Base-by-base conservation (phyloP, 2,888 invertebrate genomes). In the Schrankia costaestrigalis region DNA sequence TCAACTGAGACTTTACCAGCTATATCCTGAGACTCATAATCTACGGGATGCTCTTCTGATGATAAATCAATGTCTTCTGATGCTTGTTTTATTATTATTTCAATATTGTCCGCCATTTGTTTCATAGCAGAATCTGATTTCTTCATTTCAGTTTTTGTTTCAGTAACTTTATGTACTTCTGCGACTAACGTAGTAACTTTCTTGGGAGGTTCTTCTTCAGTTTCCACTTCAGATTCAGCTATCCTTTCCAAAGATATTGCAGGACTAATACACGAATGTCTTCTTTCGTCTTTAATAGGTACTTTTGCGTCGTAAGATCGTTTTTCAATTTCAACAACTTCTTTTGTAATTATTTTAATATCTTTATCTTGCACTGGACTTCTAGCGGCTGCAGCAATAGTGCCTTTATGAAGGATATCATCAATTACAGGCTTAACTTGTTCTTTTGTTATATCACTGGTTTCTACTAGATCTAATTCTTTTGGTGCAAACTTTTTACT, bases 41-140 rank as follows among this genome's bases (percentile, higher is more conserved):
- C 77, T 11, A 62, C 37, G n/a, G 54, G 29, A 17, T 69, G 68
- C 46, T 86, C 87, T 41, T 87, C 87, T 26, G 72, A 76, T 17
- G 87, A 87, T 15, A 78, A 26, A 31, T 87, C 87, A 26, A 85
- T 50, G 18, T 87, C 87, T 67, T 87, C 87, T 2, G 87, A 87
- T 18, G 87, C 87, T 46, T 87, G 87, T 66, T 87, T 87, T 1
- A 87, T 87, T 11, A 87, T 87, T 10, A 87, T 87, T 72, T 87
- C 87, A 33, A 87, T 87, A 44, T 87, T 87, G 43, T 87, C 87
- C 36, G 87, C 87, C 85, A 87, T 87, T 71, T 87, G 78, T 55
- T 87, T 87, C 86, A 87, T 87, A 4, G 86, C 75, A 2, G 87
- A 87, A 40, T 87, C 87, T 2, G 87, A 87, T 60, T 86, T 87